Conservation (phyloP, 2,888 invertebrate genomes). For the Dyspetes luteomarginatus region DNA sequence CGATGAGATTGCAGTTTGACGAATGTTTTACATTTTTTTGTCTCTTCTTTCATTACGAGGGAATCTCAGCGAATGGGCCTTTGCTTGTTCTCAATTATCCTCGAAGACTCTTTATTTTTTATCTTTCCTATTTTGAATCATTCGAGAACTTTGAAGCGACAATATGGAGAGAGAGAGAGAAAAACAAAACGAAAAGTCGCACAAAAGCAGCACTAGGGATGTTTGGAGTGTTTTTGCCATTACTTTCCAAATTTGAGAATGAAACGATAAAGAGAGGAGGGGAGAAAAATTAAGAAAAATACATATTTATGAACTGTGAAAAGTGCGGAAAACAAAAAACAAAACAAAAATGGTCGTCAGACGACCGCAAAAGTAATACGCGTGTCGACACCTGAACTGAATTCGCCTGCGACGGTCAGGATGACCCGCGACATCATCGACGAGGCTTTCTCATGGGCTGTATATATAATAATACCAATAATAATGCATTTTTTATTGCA, state of each 20-base stretch:
- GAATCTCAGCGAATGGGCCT: background rate
- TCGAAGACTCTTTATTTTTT: slow-evolving; percentile 18
- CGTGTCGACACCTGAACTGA: slow-evolving; percentile 17
- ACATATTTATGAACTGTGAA: slow-evolving; percentile 27
- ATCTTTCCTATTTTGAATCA: slow-evolving; percentile 12
- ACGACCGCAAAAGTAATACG: background rate
- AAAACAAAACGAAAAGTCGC: slow-evolving; percentile 17
- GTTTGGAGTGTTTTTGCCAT: slow-evolving; percentile 38
- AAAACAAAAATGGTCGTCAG: background rate
- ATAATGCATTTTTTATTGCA: no score
- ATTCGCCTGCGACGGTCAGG: slow-evolving; percentile 22
- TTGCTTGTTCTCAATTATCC: background rate
- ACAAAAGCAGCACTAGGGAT: slow-evolving; percentile 29
- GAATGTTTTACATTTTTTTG: slow-evolving; percentile 4
- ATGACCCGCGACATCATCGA: slow-evolving; percentile 45
- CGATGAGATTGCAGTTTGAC: slow-evolving; percentile 46
- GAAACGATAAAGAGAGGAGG: background rate
- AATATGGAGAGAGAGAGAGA: no score
- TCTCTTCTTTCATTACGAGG: background rate
- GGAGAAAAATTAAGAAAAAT: slow-evolving; percentile 25
- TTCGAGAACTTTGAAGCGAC: no score
- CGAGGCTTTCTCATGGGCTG: slow-evolving; percentile 57
- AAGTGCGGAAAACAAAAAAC: background rate
- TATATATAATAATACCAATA: no score
- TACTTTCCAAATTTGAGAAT: slow-evolving; percentile 45